These are phyloP conservation scores for Seriola aureovittata DNA, from an alignment of 2,113 vertebrate genomes.

Conservation along the genomic window DNA sequence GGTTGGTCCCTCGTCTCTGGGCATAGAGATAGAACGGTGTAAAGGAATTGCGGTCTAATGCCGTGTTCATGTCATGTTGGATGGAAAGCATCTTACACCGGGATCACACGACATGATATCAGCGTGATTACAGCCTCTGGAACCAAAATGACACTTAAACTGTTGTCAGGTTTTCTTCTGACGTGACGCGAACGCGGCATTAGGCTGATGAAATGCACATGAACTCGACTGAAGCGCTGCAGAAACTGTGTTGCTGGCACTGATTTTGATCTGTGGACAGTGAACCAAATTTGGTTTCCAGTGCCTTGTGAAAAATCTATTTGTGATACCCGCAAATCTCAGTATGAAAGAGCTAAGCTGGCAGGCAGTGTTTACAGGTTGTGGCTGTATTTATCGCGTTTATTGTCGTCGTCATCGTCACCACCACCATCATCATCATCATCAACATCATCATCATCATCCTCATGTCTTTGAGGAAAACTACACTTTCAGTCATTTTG, in stretches of 20 bases:
- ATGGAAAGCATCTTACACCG: neutral
- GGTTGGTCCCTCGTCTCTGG: constrained; percentile 12
- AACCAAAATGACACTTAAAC: neutral
- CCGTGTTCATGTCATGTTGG: constrained; percentile 8
- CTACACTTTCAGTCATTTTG: neutral
- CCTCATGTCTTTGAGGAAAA: neutral
- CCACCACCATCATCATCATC: neutral
- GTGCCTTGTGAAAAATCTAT: constrained; percentile 81
- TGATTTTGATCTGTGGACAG: constrained; percentile 67
- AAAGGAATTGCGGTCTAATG: neutral
- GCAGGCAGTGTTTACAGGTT: constrained; percentile 78
- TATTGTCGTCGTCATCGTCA: neutral
- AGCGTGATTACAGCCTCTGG: neutral
- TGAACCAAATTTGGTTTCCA: constrained; percentile 74
- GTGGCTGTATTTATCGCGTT: constrained; percentile 53
- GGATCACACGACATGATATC: neutral
- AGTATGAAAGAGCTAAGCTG: constrained; percentile 50
- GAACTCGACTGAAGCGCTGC: neutral
- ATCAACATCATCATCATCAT: neutral
- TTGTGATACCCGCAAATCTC: constrained; percentile 61
- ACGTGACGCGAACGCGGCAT: constrained; percentile 8
- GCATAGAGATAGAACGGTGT: neutral
- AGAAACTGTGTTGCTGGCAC: constrained; percentile 49
- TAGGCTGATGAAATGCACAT: constrained; percentile 12
- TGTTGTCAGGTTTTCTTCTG: neutral